These are phyloP conservation scores for Eurystomus gularis DNA, from an alignment of 2,113 vertebrate species.

Conservation along the genomic window DNA sequence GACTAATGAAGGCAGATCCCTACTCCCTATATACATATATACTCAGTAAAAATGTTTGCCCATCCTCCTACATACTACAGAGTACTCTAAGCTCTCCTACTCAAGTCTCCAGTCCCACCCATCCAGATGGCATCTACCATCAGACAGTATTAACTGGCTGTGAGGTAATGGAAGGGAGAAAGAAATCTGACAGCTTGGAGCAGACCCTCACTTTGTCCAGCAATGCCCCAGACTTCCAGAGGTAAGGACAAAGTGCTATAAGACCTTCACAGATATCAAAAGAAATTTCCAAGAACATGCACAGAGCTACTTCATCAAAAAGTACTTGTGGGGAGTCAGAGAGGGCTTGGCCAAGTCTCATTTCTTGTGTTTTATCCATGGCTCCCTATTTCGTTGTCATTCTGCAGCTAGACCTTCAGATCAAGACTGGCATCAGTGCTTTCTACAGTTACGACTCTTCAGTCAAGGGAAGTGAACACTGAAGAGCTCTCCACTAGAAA, in stretches of 20 bases:
- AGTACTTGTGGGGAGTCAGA: neutral
- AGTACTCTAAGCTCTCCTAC: neutral
- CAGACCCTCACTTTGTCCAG: neutral
- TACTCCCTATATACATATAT: neutral
- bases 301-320: neutral
- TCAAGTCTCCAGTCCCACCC: neutral
- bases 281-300: neutral
- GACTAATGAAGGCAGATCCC: neutral
- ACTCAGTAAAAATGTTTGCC: neutral
- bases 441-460: neutral
- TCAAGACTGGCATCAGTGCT: neutral
- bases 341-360: neutral
- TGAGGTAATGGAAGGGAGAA: neutral
- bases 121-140: rapidly evolving
- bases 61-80: neutral
- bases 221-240: neutral
- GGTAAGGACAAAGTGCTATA: neutral
- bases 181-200: neutral
- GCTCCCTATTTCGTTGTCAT: neutral
- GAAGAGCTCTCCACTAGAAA: neutral
- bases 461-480: neutral
- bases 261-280: neutral
- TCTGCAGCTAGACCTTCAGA: neutral
- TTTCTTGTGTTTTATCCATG: neutral
- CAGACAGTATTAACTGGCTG: neutral